Conservation (phyloP, 2,797 vertebrate genomes). For the Capromys pilorides region DNA sequence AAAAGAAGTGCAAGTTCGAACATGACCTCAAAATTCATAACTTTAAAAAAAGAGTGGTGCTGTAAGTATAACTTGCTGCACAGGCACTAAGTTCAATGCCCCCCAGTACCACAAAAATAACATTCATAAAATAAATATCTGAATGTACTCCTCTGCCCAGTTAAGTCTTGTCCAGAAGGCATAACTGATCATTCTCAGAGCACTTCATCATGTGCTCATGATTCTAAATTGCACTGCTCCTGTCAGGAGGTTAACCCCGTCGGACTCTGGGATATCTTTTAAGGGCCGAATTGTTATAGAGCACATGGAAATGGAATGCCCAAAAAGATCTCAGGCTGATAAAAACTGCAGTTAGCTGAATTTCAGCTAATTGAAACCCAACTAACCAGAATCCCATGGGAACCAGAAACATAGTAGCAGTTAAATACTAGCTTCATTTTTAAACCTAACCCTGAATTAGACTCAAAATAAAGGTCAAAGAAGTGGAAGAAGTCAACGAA, state of each 20-base stretch:
- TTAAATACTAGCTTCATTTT: background rate
- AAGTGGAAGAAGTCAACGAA: background rate
- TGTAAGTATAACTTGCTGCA: background rate
- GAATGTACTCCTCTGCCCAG: background rate
- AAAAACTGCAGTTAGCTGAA: constrained; percentile 33
- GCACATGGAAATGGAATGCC: constrained; percentile 9
- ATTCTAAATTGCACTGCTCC: background rate
- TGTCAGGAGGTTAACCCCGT: background rate
- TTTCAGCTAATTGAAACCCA: constrained; percentile 20
- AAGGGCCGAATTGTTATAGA: constrained; percentile 8
- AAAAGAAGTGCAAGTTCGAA: background rate
- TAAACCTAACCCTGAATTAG: background rate
- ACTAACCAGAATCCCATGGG: constrained; percentile 20
- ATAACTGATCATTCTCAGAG: background rate
- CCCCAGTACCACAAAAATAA: background rate
- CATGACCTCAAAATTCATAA: background rate
- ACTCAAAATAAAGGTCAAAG: background rate
- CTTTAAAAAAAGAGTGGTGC: background rate
- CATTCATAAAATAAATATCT: background rate
- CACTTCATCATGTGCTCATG: background rate
- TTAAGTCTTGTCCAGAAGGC: background rate
- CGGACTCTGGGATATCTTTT: background rate
- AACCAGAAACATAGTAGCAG: background rate
- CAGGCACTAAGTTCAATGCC: background rate
- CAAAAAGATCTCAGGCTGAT: background rate